Evolutionary conservation across 2,797 vertebrate species (phyloP).

Genomic region (Gambelia wislizenii): DNA sequence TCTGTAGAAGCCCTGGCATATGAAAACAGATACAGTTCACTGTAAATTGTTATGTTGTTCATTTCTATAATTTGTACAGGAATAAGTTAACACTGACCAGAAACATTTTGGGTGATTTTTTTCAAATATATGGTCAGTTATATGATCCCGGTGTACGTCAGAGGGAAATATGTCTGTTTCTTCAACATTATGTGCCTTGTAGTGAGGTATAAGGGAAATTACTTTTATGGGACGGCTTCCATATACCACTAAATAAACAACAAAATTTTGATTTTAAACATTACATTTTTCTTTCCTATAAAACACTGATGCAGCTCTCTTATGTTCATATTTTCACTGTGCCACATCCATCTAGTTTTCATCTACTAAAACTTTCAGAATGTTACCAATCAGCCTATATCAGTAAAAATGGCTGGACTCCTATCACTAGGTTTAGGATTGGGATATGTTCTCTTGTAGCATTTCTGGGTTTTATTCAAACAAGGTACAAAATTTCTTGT

Average conservation of each 20-base stretch:
- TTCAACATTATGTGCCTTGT: slow-evolving; percentile 9
- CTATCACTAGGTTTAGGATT: background rate
- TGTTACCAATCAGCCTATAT: background rate
- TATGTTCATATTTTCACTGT: too few relatives aligned
- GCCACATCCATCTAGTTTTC: background rate
- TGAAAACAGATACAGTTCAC: slow-evolving; percentile 56
- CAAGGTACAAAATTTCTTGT: too few relatives aligned
- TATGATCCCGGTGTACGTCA: background rate
- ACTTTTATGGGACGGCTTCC: background rate
- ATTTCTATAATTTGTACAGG: slow-evolving; percentile 39
- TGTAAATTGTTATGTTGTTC: slow-evolving; percentile 31
- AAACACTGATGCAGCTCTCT: background rate
- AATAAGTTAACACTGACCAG: slow-evolving; percentile 32
- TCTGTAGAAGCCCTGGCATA: slow-evolving; percentile 48
- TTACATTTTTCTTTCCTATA: background rate
- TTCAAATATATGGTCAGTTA: background rate
- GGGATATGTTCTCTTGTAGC: background rate
- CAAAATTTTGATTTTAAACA: background rate
- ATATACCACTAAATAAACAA: background rate
- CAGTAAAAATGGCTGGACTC: background rate
- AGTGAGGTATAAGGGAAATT: background rate
- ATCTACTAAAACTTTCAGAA: background rate
- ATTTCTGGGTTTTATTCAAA: background rate
- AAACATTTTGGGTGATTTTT: slow-evolving; percentile 1
- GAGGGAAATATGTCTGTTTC: background rate